Conservation (phyloP, 2,888 invertebrate species). For the Tromatobia lineatoria region DNA sequence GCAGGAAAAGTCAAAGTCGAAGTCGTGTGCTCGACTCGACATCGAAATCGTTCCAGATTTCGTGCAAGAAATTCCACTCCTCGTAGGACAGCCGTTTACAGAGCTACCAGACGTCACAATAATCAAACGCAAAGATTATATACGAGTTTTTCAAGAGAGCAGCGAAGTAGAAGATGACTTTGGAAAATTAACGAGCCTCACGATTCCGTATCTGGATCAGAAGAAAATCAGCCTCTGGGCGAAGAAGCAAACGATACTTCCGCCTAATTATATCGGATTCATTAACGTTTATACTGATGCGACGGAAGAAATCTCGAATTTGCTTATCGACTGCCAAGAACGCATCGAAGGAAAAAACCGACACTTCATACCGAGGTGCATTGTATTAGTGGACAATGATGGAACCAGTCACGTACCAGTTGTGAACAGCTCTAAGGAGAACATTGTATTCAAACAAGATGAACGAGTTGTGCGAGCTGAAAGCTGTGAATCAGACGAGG, state of each 20-base stretch:
- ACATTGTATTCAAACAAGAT: constrained; percentile 19
- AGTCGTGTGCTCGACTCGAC: neutral
- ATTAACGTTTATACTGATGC: constrained; percentile 25
- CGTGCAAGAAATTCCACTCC: constrained; percentile 44
- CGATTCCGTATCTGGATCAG: constrained; percentile 37
- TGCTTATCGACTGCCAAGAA: constrained; percentile 33
- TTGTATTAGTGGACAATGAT: constrained; percentile 14
- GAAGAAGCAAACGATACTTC: constrained; percentile 28
- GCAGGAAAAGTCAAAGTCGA: constrained; percentile 20
- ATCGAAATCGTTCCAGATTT: constrained; percentile 38
- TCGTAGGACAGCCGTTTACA: constrained; percentile 46
- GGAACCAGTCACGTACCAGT: constrained; percentile 26
- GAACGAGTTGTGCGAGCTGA: constrained; percentile 33
- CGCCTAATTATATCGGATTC: constrained; percentile 35
- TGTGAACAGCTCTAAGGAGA: constrained; percentile 25
- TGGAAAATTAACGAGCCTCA: constrained; percentile 33
- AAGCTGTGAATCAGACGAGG: too few relatives aligned
- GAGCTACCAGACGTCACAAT: constrained; percentile 38
- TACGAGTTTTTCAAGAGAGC: too few relatives aligned
- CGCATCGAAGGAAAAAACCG: constrained; percentile 31
- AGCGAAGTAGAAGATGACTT: too few relatives aligned
- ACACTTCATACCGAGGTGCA: constrained; percentile 36
- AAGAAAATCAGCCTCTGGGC: constrained; percentile 53
- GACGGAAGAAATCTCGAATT: constrained; percentile 10
- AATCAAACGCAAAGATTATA: too few relatives aligned